phyloP scores from a whole-genome alignment of 2,888 invertebrate genomes.

The Noctua fimbriata region DNA sequence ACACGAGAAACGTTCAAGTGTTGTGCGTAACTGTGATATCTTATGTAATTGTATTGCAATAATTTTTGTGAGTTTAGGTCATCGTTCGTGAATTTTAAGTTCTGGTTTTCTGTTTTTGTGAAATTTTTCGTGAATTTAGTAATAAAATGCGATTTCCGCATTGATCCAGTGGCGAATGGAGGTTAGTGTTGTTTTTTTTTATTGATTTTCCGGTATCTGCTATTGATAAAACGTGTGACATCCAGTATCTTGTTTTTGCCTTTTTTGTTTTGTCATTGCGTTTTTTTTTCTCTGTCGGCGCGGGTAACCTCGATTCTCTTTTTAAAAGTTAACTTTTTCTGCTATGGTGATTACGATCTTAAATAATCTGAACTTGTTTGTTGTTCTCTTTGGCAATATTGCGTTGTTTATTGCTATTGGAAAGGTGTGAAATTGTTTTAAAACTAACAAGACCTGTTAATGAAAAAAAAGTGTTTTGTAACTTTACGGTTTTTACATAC shows the following conservation, averaged over 20 bases:
- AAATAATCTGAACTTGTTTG: constrained; percentile 33
- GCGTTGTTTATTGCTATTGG: background rate
- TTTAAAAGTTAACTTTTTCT: constrained; percentile 63
- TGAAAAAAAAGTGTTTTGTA: background rate
- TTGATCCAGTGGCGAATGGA: constrained; percentile 28
- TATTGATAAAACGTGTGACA: constrained; percentile 54
- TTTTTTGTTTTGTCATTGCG: constrained; percentile 77
- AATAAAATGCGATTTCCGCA: constrained; percentile 42
- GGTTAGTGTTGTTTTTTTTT: constrained; percentile 58
- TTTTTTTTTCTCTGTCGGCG: constrained; percentile 69
- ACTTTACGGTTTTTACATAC: background rate
- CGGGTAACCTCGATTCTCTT: constrained; percentile 77
- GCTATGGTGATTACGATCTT: constrained; percentile 61
- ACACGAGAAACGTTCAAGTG: constrained; percentile 59
- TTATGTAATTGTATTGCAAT: constrained; percentile 62
- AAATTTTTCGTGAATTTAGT: constrained; percentile 51
- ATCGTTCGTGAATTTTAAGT: constrained; percentile 65
- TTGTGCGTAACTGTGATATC: constrained; percentile 79
- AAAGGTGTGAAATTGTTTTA: background rate
- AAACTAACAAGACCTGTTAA: background rate
- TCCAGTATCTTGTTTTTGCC: constrained; percentile 67
- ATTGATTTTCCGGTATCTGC: constrained; percentile 33
- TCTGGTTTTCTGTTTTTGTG: constrained; percentile 72
- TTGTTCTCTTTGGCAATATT: constrained; percentile 23
- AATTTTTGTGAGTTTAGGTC: constrained; percentile 70